phyloP scores from a whole-genome alignment of 2,113 vertebrate species.

The Podocnemis expansa region DNA sequence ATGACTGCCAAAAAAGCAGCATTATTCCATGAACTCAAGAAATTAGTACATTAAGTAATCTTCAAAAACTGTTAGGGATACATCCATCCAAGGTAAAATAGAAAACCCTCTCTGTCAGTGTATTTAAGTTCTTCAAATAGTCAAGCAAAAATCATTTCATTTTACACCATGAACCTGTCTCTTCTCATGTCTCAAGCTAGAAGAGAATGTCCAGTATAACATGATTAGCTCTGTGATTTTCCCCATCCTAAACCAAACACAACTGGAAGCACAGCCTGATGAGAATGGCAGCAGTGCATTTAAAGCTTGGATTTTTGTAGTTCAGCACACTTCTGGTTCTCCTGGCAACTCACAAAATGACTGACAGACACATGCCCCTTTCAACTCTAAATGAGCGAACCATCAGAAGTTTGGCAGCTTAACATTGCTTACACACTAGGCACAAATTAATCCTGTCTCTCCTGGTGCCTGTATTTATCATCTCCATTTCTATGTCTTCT shows the following conservation, averaged over 20 bases:
- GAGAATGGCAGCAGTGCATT: constrained; percentile 26
- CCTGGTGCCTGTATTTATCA: not conserved
- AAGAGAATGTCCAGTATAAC: not conserved
- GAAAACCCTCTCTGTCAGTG: constrained; percentile 31
- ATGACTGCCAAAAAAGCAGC: constrained; percentile 59
- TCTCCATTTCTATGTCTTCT: not conserved
- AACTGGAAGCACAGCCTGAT: constrained; percentile 12
- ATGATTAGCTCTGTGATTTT: not conserved
- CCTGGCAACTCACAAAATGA: not conserved
- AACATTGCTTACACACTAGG: constrained; percentile 6
- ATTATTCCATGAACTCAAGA: constrained; percentile 50
- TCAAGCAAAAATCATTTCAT: constrained; percentile 38
- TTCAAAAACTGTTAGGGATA: constrained; percentile 60
- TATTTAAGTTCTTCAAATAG: constrained; percentile 18
- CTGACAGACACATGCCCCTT: not conserved
- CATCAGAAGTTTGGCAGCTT: not conserved
- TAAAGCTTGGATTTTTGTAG: constrained; percentile 30
- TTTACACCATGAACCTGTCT: not conserved
- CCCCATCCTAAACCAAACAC: not conserved
- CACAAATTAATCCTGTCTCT: not conserved
- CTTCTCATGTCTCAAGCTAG: not conserved
- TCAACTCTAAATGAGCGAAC: not conserved
- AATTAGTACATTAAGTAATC: constrained; percentile 61
- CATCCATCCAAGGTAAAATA: constrained; percentile 47
- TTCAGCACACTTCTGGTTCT: not conserved